phyloP scores from a whole-genome alignment of 2,113 vertebrate species.

The Eclectus roratus region DNA sequence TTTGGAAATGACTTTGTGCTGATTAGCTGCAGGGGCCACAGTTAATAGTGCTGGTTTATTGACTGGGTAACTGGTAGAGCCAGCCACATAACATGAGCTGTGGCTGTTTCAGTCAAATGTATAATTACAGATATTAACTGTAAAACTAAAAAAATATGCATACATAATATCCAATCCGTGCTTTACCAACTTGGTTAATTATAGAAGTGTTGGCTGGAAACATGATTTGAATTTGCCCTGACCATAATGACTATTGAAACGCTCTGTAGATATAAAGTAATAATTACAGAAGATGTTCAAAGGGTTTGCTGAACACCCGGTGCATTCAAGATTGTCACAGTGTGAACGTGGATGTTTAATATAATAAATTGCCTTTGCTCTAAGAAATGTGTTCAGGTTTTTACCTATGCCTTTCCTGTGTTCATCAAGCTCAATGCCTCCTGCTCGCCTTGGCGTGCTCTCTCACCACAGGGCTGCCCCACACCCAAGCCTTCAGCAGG shows the following conservation, averaged over 20 bases:
- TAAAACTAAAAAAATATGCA: background rate
- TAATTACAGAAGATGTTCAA: background rate
- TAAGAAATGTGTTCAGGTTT: background rate
- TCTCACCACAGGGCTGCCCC: background rate
- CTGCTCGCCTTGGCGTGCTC: rapidly evolving
- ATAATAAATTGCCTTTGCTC: background rate
- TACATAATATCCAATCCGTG: background rate
- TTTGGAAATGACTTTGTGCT: background rate
- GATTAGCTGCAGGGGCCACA: background rate
- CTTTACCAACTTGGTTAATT: background rate
- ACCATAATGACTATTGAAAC: background rate
- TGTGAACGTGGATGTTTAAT: background rate
- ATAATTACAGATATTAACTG: background rate
- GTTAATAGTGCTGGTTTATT: background rate
- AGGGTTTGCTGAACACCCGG: background rate
- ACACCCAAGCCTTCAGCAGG: background rate
- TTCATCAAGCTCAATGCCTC: background rate
- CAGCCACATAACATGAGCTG: background rate
- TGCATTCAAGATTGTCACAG: background rate
- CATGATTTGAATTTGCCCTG: background rate
- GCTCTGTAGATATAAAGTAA: background rate
- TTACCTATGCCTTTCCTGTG: background rate
- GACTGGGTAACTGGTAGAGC: background rate
- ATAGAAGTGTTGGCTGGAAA: background rate
- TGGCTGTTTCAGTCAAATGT: background rate